These are phyloP conservation scores for Mesoligia furuncula DNA, from an alignment of 2,888 invertebrate species.

Conservation along the genomic window DNA sequence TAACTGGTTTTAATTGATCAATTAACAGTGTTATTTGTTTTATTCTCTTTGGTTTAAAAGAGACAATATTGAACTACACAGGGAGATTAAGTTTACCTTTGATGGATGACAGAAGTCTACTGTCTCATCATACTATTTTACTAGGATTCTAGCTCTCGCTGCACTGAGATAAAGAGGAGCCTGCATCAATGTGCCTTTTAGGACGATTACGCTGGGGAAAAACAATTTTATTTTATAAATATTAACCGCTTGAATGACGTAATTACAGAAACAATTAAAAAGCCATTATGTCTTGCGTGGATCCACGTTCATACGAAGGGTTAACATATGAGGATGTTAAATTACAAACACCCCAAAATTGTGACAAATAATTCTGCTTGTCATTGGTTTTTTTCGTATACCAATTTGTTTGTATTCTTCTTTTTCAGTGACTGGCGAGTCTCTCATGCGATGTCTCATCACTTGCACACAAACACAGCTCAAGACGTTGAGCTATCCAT, in stretches of 20 bases:
- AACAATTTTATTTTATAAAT: neutral
- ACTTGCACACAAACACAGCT: conserved; percentile 94
- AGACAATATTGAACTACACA: neutral
- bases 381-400: neutral
- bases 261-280: too few species aligned
- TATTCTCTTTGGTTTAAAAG: neutral
- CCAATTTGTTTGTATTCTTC: neutral
- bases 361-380: neutral
- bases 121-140: neutral
- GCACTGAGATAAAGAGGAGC: neutral
- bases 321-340: neutral
- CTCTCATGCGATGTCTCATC: conserved; percentile 95
- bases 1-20: conserved; percentile 29
- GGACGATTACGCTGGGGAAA: neutral
- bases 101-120: neutral
- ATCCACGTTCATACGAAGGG: too few species aligned
- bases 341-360: neutral
- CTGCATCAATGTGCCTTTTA: neutral
- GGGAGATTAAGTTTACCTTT: neutral
- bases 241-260: too few species aligned
- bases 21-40: conserved; percentile 11
- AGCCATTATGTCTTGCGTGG: too few species aligned
- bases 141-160: neutral
- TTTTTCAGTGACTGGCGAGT: conserved; percentile 93
- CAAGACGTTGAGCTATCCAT: conserved; percentile 93